Evolutionary conservation across 2,113 vertebrate species (phyloP), one percentile per base, ranked within the genome.

Genomic region (Irena cyanogastra): DNA sequence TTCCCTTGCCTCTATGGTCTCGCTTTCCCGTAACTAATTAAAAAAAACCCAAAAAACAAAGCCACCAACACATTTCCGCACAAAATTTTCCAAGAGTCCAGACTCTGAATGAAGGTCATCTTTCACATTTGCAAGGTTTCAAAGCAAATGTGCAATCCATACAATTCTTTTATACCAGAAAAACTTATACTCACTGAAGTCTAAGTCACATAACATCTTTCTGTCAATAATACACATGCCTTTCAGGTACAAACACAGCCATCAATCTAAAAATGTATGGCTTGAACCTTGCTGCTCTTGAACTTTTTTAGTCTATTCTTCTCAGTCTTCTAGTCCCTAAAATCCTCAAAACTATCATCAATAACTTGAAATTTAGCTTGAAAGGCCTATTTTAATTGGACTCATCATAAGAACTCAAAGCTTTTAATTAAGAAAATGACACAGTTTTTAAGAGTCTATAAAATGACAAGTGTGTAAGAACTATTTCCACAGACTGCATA

Each of bases 211-310:
- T 3, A 57, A 16, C 1, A 3, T 17, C 63, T n/a, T 87, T 79
- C 70, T 41, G 31, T 63, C 0, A 0, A 50, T 64, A 77, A 1
- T 16, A 5, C 47, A 41, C 0, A 0, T 39, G 26, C 70, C 37
- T 74, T 87, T 74, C 13, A 7, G 30, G 16, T 39, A 60, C 8
- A 44, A 83, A 61, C 45, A 47, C 18, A 61, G 31, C 31, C 4
- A 2, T 16, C 6, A 1, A 71, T 84, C 22, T 53, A 50, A 9
- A 87, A 87, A 17, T 6, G 49, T 21, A 28, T 8, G 19, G 30
- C 30, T 83, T 66, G 50, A 83, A 74, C 30, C 37, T 61, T 59
- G 39, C 21, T 79, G 44, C 24, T 60, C 16, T 45, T 80, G 30
- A 79, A 41, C 24, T 14, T 66, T 69, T 64, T 23, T 31, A 82